A percentile compares a stretch with the other conserved stretches of the same genome.
Conservation (phyloP, 2,888 invertebrate species). For the Ceraclea dissimilis region DNA sequence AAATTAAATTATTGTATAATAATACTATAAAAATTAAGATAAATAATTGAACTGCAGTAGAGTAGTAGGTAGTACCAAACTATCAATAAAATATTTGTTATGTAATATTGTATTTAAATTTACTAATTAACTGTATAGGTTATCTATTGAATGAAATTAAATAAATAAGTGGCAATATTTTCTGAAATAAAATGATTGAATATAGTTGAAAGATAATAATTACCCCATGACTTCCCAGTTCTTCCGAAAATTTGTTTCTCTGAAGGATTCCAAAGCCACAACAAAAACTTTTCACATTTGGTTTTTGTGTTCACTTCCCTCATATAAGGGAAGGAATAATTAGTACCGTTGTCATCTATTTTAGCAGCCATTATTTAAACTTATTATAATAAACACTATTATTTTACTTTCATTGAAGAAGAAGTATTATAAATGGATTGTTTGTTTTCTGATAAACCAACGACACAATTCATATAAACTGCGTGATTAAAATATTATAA, state of each 20-base stretch:
- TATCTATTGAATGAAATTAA: no score
- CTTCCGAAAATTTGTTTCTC: constrained; percentile 21
- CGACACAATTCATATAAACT: not conserved
- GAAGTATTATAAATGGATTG: not conserved
- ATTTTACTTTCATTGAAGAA: not conserved
- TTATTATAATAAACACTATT: not conserved
- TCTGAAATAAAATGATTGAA: no score
- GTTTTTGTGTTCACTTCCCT: constrained; percentile 25
- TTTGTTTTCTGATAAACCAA: not conserved
- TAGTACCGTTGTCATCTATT: constrained; percentile 15
- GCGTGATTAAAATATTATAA: no score
- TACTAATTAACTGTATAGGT: no score
- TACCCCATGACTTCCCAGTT: constrained; percentile 22
- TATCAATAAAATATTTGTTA: no score
- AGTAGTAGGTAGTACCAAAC: no score
- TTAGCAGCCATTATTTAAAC: constrained; percentile 1
- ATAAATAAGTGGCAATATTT: no score
- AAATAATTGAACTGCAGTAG: no score
- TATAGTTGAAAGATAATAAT: no score
- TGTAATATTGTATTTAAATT: no score
- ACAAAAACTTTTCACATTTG: constrained; percentile 21
- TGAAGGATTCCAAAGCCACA: constrained; percentile 19
- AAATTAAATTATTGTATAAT: no score
- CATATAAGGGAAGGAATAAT: constrained; percentile 36
- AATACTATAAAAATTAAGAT: no score